phyloP scores from a whole-genome alignment of 2,113 vertebrate genomes.

The Fukomys damarensis region DNA sequence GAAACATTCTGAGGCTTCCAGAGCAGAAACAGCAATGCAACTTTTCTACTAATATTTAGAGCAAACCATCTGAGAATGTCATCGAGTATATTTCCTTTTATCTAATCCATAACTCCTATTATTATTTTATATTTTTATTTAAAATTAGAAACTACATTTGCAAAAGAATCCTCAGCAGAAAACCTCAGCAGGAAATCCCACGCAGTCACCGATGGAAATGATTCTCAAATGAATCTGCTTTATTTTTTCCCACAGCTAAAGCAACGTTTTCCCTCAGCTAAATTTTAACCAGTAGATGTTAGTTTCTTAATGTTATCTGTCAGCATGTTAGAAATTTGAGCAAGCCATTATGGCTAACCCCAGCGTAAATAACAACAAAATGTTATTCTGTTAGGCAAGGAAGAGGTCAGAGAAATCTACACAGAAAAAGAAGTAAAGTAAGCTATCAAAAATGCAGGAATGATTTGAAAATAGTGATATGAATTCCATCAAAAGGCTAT shows the following conservation, averaged over 20 bases:
- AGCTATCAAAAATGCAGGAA: background rate
- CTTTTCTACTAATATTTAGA: background rate
- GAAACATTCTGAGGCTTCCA: background rate
- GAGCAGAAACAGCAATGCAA: background rate
- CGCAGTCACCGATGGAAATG: background rate
- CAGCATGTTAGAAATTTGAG: slow-evolving; percentile 45
- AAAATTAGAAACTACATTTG: slow-evolving; percentile 11
- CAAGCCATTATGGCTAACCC: background rate
- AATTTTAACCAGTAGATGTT: slow-evolving; percentile 12
- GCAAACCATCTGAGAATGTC: background rate
- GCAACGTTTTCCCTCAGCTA: background rate
- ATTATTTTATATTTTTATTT: slow-evolving; percentile 23
- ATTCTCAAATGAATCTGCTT: background rate
- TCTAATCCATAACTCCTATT: background rate
- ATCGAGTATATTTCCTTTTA: background rate
- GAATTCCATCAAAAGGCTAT: slow-evolving; percentile 12
- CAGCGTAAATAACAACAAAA: background rate
- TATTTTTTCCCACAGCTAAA: slow-evolving; percentile 10
- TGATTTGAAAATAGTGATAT: slow-evolving; percentile 43
- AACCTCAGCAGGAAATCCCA: background rate
- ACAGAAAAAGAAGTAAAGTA: slow-evolving; percentile 21
- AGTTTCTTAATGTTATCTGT: background rate
- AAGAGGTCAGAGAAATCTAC: slow-evolving; percentile 46
- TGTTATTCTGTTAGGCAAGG: slow-evolving; percentile 35
- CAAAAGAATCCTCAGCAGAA: no score